Evolutionary conservation across 2,113 vertebrate genomes (phyloP).

Genomic region (Sinosuthora webbiana): DNA sequence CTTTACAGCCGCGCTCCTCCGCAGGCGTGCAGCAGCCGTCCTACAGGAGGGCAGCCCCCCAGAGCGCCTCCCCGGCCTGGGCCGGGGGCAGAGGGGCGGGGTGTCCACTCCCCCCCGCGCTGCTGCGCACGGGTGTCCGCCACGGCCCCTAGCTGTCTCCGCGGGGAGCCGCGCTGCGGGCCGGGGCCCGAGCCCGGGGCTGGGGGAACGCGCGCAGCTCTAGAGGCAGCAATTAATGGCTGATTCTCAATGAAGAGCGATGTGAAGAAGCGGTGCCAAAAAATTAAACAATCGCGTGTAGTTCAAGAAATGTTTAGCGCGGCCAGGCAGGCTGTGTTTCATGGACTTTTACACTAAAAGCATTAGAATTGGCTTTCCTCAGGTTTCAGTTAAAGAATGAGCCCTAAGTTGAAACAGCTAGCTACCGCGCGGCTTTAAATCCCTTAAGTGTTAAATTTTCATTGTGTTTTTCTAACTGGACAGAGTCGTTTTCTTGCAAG

Average conservation of each 20-base stretch:
- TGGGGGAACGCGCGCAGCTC: background rate
- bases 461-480: slow-evolving; percentile 72
- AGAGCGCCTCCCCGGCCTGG: no score
- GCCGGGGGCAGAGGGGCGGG: background rate
- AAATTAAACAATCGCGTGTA: slow-evolving; percentile 30
- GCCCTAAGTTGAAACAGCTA: slow-evolving; percentile 13
- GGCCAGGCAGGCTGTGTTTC: background rate
- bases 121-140: background rate
- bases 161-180: background rate
- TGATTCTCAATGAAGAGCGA: slow-evolving; percentile 28
- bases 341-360: background rate
- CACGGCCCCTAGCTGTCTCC: background rate
- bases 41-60: background rate
- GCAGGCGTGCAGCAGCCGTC: background rate
- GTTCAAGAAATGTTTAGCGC: background rate
- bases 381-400: slow-evolving; percentile 40
- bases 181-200: background rate
- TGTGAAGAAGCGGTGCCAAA: slow-evolving; percentile 6
- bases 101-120: background rate
- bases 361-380: background rate
- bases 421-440: background rate
- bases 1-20: background rate
- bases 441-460: slow-evolving; percentile 65
- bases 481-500: slow-evolving; percentile 61
- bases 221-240: background rate